Conservation (phyloP, 2,113 vertebrate genomes). For the Cisticola juncidis region DNA sequence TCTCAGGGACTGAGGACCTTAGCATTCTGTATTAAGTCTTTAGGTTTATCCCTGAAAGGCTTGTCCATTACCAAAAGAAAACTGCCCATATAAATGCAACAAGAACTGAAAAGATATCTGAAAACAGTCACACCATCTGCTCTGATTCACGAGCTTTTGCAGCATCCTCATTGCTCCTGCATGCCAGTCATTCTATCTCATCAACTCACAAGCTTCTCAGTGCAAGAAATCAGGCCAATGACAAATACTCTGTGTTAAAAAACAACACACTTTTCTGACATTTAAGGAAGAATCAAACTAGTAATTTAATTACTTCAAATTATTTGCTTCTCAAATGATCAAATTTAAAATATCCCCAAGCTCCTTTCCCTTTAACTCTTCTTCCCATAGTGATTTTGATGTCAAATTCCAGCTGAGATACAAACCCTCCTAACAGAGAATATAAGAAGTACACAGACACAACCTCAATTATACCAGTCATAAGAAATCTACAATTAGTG, state of each 20-base stretch:
- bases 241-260: conserved; percentile 1
- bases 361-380: not conserved
- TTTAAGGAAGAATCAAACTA: conserved; percentile 9
- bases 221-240: not conserved
- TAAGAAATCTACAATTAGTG: not conserved
- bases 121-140: conserved; percentile 57
- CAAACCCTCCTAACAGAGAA: not conserved
- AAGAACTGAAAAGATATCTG: conserved; percentile 2
- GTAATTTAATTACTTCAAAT: not conserved
- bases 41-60: not conserved
- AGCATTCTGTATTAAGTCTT: not conserved
- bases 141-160: conserved; percentile 20
- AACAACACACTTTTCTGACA: not conserved
- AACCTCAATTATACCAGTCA: not conserved
- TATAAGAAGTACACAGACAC: conserved; percentile 1
- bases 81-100: not conserved
- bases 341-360: not conserved
- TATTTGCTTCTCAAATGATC: not conserved
- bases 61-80: conserved; percentile 5
- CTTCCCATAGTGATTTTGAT: not conserved
- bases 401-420: conserved; percentile 36
- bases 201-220: conserved; percentile 7
- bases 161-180: not conserved
- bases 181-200: conserved; percentile 39
- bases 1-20: not conserved